Conservation (phyloP, 1,140 invertebrate species). For the Aphaenogaster ashmeadi region DNA sequence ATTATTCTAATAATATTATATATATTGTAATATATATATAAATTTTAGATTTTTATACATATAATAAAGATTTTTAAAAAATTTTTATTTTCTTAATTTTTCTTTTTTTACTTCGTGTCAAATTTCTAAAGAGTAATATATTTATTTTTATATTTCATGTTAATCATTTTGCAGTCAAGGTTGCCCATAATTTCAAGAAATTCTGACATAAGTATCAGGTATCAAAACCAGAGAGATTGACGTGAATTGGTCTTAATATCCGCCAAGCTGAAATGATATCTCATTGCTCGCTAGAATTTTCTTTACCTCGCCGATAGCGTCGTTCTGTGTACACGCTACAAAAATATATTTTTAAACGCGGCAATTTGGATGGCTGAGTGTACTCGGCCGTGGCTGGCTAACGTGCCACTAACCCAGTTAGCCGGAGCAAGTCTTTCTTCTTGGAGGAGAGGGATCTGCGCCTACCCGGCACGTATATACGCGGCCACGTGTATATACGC, state of each 20-base stretch:
- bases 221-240: neutral
- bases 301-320: neutral
- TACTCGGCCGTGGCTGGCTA: slow-evolving; percentile 83
- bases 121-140: too few species aligned
- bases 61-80: too few species aligned
- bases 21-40: too few species aligned
- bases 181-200: neutral
- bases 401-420: slow-evolving; percentile 87
- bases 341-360: slow-evolving; percentile 83
- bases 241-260: neutral
- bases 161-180: neutral
- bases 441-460: slow-evolving; percentile 73
- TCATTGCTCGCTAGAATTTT: neutral
- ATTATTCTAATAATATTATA: too few species aligned
- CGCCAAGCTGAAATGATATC: neutral
- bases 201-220: neutral
- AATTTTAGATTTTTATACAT: too few species aligned
- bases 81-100: too few species aligned
- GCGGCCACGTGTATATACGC: slow-evolving; percentile 14
- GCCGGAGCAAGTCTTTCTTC: slow-evolving; percentile 85
- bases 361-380: slow-evolving; percentile 83
- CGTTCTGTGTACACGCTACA: slow-evolving; percentile 48
- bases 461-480: slow-evolving; percentile 65
- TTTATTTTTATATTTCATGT: neutral
- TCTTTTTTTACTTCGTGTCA: too few species aligned